These are phyloP conservation scores for Neomorphus geoffroyi DNA, from an alignment of 2,797 vertebrate genomes.

Conservation along the genomic window DNA sequence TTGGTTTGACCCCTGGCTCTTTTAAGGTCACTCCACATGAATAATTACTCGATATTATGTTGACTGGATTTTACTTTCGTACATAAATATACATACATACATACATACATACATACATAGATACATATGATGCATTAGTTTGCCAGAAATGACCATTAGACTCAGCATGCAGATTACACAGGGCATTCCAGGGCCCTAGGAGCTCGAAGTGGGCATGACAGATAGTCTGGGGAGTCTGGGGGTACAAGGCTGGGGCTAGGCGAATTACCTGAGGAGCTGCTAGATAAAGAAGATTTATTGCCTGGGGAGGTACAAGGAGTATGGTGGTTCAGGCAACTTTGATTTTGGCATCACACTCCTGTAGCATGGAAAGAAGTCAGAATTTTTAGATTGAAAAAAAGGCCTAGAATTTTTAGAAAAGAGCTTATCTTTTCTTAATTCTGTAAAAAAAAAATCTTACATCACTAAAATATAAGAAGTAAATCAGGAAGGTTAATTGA, in stretches of 20 bases:
- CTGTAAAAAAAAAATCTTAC: not conserved
- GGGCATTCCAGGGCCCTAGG: not conserved
- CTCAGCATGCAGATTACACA: not conserved
- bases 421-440: not conserved
- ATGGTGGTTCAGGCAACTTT: not conserved
- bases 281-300: not conserved
- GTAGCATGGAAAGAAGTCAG: not conserved
- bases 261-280: not conserved
- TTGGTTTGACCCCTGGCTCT: not conserved
- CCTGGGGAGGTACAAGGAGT: not conserved
- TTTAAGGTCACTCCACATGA: not conserved
- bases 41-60: constrained; percentile 6
- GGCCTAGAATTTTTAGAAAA: not conserved
- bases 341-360: not conserved
- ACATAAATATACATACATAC: not conserved
- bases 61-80: not conserved
- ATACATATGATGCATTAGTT: not conserved
- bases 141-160: not conserved
- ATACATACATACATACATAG: no score
- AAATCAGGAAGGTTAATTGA: not conserved
- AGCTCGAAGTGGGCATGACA: not conserved
- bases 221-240: not conserved
- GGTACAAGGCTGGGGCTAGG: not conserved
- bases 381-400: not conserved
- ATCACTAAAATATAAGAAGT: not conserved